Evolutionary conservation across 2,888 invertebrate genomes (phyloP).

Genomic region (Helicoverpa assulta): DNA sequence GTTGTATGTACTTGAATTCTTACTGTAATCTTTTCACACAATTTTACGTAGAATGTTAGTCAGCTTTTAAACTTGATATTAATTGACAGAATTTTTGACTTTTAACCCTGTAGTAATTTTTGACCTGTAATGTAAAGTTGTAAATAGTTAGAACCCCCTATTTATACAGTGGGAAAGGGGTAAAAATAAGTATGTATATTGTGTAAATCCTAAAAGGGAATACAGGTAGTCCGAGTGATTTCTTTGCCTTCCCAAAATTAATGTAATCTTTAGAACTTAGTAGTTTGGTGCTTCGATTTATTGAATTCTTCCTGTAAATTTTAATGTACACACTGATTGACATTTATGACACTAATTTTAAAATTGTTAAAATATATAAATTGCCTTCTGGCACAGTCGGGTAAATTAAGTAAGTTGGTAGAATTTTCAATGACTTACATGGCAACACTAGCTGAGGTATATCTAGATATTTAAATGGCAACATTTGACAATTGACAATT

Average conservation of each 20-base stretch:
- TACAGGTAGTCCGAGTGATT: conserved; percentile 29
- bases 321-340: conserved; percentile 4
- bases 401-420: no score
- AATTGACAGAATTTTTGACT: background rate
- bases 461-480: no score
- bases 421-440: no score
- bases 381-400: no score
- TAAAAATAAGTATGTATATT: background rate
- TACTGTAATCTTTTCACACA: conserved; percentile 9
- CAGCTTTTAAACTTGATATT: conserved; percentile 18
- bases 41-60: conserved; percentile 20
- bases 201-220: conserved; percentile 22
- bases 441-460: no score
- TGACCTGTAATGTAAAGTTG: background rate
- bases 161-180: background rate
- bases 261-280: conserved; percentile 41
- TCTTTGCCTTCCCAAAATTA: conserved; percentile 42
- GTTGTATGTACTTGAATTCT: conserved; percentile 6
- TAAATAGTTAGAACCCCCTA: background rate
- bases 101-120: background rate
- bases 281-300: conserved; percentile 46
- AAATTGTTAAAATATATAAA: no score
- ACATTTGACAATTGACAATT: no score
- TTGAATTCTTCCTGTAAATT: conserved; percentile 28
- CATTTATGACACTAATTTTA: background rate